Evolutionary conservation across 2,113 vertebrate species (phyloP), one percentile per base, ranked within the genome.

Genomic region (Ammodytes dubius): DNA sequence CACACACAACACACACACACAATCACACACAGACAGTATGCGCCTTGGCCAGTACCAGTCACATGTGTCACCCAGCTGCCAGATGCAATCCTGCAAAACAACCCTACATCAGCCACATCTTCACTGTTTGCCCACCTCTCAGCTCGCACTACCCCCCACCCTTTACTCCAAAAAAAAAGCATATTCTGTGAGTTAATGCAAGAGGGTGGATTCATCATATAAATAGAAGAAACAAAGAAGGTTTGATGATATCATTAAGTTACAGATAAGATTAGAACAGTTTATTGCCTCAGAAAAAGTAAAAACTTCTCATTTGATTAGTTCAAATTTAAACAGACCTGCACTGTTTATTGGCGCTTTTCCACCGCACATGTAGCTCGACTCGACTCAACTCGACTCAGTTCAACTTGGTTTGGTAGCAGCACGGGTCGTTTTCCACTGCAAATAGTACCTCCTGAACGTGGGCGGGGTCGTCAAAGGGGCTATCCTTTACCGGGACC

Each of bases 61-160:
- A 63, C 59, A 88, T 84, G 40, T 46, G 60, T 76, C 89, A 90
- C 84, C 67, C 46, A 53, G 73, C 57, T 79, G 73, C 83, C 50
- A 70, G 70, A 81, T 81, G 77, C 86, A 85, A 84, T 45, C 70
- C 77, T 73, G 27, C 61, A 61, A 66, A 65, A 81, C n/a, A 43
- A 15, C 27, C 27, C 27, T 27, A 27, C 64, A 59, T 53, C 7
- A 56, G 64, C 54, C 70, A 84, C 82, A 65, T 57, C 46, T 46
- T 88, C 81, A 91, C 80, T 17, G 67, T 84, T 78, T 84, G 60
- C 70, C 76, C 91, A 84, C 88, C 14, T 79, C 77, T 77, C 56
- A 37, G 70, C 46, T 82, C 63, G 81, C 84, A 86, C 67, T 79
- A 63, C 46, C 67, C 76, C 58, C 74, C 35, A 46, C 54, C 10